Percentiles rank a stretch among this genome's conserved stretches.
These are phyloP conservation scores for Piaya cayana DNA, from an alignment of 2,113 vertebrate genomes.

Conservation along the genomic window DNA sequence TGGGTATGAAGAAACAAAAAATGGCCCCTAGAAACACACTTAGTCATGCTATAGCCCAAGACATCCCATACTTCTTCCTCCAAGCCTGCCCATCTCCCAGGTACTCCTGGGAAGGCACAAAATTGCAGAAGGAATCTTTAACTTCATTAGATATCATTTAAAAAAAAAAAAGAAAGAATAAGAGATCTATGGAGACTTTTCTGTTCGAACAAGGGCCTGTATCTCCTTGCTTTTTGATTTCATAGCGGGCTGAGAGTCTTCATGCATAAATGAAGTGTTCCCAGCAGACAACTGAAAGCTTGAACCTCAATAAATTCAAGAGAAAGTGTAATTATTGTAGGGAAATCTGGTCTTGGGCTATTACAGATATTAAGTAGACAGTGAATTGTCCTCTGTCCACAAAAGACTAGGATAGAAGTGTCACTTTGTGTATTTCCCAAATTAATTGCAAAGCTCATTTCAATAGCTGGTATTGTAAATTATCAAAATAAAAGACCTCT, in stretches of 20 bases:
- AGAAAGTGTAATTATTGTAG: slow-evolving; percentile 15
- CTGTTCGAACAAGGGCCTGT: not conserved
- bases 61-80: not conserved
- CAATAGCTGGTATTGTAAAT: not conserved
- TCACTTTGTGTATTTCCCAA: slow-evolving; percentile 23
- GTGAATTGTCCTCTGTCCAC: slow-evolving; percentile 8
- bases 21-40: not conserved
- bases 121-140: not conserved
- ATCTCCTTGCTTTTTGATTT: not conserved
- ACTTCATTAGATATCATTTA: not conserved
- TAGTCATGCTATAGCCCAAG: not conserved
- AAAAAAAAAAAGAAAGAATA: not conserved
- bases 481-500: slow-evolving; percentile 26
- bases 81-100: not conserved
- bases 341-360: not conserved
- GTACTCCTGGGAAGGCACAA: not conserved
- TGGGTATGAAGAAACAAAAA: not conserved
- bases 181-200: not conserved
- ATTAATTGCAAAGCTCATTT: slow-evolving; percentile 7
- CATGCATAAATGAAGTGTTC: not conserved
- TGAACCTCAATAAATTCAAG: not conserved
- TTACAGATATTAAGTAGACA: not conserved
- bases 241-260: not conserved
- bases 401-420: not conserved
- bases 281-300: not conserved